These are phyloP conservation scores for Triplophysa tibetana DNA, from an alignment of 2,113 vertebrate genomes.

Conservation along the genomic window DNA sequence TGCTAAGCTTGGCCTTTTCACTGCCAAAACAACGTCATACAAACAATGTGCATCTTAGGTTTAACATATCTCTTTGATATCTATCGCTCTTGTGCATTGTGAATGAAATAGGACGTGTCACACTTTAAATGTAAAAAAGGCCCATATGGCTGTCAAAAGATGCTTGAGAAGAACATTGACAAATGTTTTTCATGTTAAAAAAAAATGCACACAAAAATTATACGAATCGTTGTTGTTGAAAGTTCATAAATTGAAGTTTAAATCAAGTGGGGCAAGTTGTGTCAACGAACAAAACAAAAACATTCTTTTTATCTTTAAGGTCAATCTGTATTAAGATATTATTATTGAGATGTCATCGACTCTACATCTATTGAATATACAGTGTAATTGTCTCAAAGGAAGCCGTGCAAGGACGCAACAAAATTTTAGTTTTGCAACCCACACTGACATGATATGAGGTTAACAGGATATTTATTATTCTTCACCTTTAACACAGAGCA, in stretches of 20 bases:
- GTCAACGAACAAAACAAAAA: too few species aligned
- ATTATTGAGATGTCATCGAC: too few species aligned
- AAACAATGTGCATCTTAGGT: background rate
- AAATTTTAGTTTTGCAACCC: conserved; percentile 32
- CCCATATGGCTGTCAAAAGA: too few species aligned
- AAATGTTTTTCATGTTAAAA: too few species aligned
- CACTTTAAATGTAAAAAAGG: too few species aligned
- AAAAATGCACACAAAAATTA: too few species aligned
- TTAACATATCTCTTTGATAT: background rate
- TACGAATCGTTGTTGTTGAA: too few species aligned
- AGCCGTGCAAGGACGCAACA: background rate
- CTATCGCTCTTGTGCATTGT: background rate
- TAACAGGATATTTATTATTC: conserved; percentile 20
- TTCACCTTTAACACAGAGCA: background rate
- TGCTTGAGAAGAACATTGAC: too few species aligned
- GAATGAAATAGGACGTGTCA: too few species aligned
- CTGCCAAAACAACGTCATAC: background rate
- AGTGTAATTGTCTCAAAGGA: background rate
- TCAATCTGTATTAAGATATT: background rate
- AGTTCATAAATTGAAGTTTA: too few species aligned
- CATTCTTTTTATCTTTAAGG: too few species aligned
- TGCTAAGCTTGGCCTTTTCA: background rate
- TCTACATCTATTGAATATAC: background rate
- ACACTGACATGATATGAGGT: conserved; percentile 19
- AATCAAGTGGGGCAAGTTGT: too few species aligned